phyloP scores from a whole-genome alignment of 92 coral and sea anemone genomes.

The Actinostola sp. region DNA sequence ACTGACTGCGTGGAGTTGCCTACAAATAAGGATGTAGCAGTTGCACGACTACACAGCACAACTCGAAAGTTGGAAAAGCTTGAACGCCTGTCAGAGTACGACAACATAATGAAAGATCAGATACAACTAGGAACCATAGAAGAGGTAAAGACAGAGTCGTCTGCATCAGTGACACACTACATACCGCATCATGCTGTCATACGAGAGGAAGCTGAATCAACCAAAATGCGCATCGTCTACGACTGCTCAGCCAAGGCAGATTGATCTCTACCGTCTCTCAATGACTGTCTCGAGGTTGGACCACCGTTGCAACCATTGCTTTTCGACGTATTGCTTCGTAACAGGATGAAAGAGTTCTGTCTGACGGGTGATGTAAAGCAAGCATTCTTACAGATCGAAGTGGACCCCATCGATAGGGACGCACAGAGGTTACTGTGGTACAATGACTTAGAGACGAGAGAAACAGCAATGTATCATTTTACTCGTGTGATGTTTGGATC shows the following conservation, averaged over 20 bases:
- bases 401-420: too few relatives aligned
- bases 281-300: conserved; percentile 62
- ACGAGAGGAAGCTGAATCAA: conserved; percentile 48
- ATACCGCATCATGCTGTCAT: conserved; percentile 63
- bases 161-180: conserved; percentile 19
- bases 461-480: too few relatives aligned
- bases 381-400: too few relatives aligned
- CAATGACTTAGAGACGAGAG: conserved; percentile 24
- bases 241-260: conserved; percentile 58
- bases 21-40: too few relatives aligned
- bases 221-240: conserved; percentile 60
- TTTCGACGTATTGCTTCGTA: conserved; percentile 30
- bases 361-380: conserved; percentile 53
- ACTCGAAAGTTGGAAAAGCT: too few relatives aligned
- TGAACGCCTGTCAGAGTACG: too few relatives aligned
- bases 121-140: too few relatives aligned
- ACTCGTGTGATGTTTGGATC: too few relatives aligned
- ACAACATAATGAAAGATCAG: too few relatives aligned
- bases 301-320: conserved; percentile 61
- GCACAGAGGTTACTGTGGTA: conserved; percentile 41
- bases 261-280: conserved; percentile 33
- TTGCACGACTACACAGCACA: too few relatives aligned
- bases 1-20: too few relatives aligned
- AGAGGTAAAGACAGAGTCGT: too few relatives aligned
- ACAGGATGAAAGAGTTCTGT: conserved; percentile 47